Percentiles rank a stretch among this genome's conserved stretches.
Evolutionary conservation across 2,888 invertebrate genomes (phyloP).

Genomic region (Agriopis marginaria): DNA sequence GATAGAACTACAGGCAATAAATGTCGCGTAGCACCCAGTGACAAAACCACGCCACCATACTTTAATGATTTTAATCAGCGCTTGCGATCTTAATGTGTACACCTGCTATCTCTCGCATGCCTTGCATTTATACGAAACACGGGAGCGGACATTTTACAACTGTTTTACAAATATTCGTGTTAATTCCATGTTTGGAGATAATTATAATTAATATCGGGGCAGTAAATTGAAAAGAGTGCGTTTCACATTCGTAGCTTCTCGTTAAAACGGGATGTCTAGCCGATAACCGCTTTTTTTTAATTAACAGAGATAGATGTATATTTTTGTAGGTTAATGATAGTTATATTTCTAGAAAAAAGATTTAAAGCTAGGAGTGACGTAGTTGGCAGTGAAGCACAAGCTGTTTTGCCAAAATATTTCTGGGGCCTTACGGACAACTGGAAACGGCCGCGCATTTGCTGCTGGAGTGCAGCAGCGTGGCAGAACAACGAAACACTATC

Average conservation of each 20-base stretch:
- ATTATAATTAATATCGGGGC: constrained; percentile 30
- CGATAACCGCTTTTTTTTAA: constrained; percentile 22
- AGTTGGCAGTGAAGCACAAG: too few species aligned
- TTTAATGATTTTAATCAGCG: constrained; percentile 9
- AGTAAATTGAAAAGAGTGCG: constrained; percentile 30
- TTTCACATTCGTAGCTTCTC: constrained; percentile 31
- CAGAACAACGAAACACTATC: too few species aligned
- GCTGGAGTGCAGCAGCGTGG: too few species aligned
- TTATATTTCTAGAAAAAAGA: neutral
- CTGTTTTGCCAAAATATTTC: too few species aligned
- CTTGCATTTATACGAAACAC: constrained; percentile 13
- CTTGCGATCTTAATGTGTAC: neutral
- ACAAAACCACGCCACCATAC: neutral
- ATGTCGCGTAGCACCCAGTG: neutral
- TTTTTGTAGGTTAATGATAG: constrained; percentile 26
- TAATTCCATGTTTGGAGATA: constrained; percentile 22
- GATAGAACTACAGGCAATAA: neutral
- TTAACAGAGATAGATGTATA: constrained; percentile 8
- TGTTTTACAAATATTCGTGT: constrained; percentile 28
- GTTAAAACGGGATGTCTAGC: constrained; percentile 45
- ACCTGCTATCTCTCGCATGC: constrained; percentile 6
- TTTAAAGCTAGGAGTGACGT: neutral
- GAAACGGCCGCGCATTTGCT: too few species aligned
- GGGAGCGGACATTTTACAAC: constrained; percentile 23
- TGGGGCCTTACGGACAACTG: too few species aligned